Percentiles rank a stretch among this genome's conserved stretches.
Evolutionary conservation across 1,140 invertebrate genomes (phyloP).

Genomic region (Dendroctonus valens): DNA sequence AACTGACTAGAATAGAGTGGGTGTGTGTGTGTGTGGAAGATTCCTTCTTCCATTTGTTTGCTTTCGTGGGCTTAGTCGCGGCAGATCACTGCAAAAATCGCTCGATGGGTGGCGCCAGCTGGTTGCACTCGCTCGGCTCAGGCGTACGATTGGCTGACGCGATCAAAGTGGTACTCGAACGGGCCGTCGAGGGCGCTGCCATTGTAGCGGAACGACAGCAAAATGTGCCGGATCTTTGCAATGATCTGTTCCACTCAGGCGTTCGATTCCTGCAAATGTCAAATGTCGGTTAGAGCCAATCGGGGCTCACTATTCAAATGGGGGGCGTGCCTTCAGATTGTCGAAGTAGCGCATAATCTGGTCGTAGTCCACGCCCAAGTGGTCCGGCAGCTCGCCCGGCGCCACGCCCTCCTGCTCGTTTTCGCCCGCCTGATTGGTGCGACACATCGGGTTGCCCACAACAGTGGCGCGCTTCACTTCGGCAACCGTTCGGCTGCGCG

Average conservation of each 20-base stretch:
- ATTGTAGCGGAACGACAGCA: constrained; percentile 69
- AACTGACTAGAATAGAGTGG: no score
- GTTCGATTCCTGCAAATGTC: constrained; percentile 63
- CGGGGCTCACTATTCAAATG: neutral
- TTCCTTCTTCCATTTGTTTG: no score
- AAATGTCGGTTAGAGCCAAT: neutral
- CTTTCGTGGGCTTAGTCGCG: no score
- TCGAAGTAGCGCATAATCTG: constrained; percentile 97
- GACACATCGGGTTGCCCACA: constrained; percentile 85
- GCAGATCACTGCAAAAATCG: constrained; percentile 1
- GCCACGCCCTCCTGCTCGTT: constrained; percentile 45
- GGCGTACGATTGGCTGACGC: constrained; percentile 61
- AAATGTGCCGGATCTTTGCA: constrained; percentile 72
- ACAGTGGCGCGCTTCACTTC: constrained; percentile 80
- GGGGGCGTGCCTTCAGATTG: constrained; percentile 77
- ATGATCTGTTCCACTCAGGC: constrained; percentile 76
- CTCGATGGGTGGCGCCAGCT: neutral
- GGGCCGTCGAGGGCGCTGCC: constrained; percentile 54
- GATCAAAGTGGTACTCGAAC: constrained; percentile 59
- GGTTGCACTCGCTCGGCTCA: constrained; percentile 35
- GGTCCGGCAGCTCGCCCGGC: constrained; percentile 59
- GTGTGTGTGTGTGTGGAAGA: no score
- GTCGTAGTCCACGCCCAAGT: constrained; percentile 91
- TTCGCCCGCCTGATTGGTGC: constrained; percentile 49
- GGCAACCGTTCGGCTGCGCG: constrained; percentile 51